Conservation (phyloP, 2,797 vertebrate genomes). For the Heterohyrax brucei region DNA sequence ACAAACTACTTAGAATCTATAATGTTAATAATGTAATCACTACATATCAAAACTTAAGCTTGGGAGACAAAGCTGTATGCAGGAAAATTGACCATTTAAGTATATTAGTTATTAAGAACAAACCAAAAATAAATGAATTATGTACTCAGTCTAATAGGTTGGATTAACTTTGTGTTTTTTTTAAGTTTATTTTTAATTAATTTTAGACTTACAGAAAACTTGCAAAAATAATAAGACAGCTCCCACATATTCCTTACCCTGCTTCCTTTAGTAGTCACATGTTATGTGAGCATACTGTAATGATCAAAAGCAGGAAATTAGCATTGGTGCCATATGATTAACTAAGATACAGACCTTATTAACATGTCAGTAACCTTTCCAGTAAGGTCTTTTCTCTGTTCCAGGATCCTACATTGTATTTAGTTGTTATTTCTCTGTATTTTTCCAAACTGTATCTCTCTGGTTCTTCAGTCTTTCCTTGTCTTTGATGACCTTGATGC, state of each 20-base stretch:
- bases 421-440: no score
- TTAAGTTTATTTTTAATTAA: not conserved
- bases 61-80: not conserved
- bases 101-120: not conserved
- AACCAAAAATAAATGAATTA: not conserved
- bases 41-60: not conserved
- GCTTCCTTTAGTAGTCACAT: not conserved
- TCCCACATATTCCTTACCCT: not conserved
- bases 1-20: not conserved
- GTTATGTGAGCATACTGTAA: not conserved
- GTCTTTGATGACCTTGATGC: no score
- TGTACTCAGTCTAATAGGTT: not conserved
- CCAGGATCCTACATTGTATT: no score
- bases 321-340: no score
- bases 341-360: no score
- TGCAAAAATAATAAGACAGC: not conserved
- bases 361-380: no score
- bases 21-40: not conserved
- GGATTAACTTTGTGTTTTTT: not conserved
- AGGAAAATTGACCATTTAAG: not conserved
- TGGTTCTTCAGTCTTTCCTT: no score
- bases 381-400: no score
- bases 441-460: no score
- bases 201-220: not conserved
- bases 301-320: no score